A percentile compares a stretch with the other conserved stretches of the same genome.
Evolutionary conservation across 1,140 invertebrate genomes (phyloP).

Genomic region (Cotesia chilonis): DNA sequence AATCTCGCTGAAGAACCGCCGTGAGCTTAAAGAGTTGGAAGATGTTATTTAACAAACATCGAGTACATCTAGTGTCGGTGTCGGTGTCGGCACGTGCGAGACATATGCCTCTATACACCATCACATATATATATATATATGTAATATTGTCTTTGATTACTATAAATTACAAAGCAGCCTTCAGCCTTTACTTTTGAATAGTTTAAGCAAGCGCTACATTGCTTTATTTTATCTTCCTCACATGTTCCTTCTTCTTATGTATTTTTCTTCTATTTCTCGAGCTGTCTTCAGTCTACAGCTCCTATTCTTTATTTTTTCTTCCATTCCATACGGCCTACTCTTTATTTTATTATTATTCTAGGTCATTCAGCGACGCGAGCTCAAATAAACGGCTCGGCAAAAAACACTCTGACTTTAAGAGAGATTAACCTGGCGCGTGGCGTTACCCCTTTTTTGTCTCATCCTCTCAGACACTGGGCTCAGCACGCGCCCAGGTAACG

Average conservation of each 20-base stretch:
- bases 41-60: slow-evolving; percentile 50
- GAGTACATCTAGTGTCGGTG: slow-evolving; percentile 40
- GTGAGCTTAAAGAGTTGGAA: slow-evolving; percentile 20
- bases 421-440: slow-evolving; percentile 62
- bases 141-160: slow-evolving; percentile 61
- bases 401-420: slow-evolving; percentile 64
- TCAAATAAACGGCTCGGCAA: slow-evolving; percentile 43
- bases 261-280: not conserved
- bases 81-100: slow-evolving; percentile 46
- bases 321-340: not conserved
- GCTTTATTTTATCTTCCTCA: too few relatives aligned
- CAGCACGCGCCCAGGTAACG: slow-evolving; percentile 46
- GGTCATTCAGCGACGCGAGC: slow-evolving; percentile 28
- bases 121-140: slow-evolving; percentile 27
- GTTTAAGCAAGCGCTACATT: too few relatives aligned
- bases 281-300: not conserved
- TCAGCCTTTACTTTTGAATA: too few relatives aligned
- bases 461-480: slow-evolving; percentile 32
- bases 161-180: too few relatives aligned
- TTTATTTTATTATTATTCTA: slow-evolving; percentile 11
- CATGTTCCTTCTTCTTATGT: too few relatives aligned
- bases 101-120: slow-evolving; percentile 40
- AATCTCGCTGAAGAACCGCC: slow-evolving; percentile 6
- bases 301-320: not conserved
- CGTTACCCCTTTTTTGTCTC: slow-evolving; percentile 48